A percentile compares a stretch with the other conserved stretches of the same genome.
These are phyloP conservation scores for Peromyscus attwateri DNA, from an alignment of 2,797 vertebrate genomes.

Conservation along the genomic window DNA sequence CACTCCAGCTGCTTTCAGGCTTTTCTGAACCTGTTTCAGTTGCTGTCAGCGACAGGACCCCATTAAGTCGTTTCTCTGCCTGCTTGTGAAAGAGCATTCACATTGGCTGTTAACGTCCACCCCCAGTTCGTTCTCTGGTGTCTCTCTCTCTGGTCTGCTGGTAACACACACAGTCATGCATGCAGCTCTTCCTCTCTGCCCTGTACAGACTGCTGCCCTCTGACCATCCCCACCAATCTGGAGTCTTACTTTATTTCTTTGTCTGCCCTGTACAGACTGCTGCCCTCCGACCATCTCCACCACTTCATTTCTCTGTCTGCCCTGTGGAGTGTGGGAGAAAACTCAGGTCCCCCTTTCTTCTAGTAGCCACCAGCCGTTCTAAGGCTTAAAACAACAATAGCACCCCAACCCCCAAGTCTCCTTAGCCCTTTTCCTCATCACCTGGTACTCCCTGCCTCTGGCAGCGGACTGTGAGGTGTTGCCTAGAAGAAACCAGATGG, in stretches of 20 bases:
- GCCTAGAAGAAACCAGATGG: neutral
- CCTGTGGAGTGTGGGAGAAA: neutral
- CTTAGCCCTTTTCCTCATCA: neutral
- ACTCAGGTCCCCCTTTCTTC: neutral
- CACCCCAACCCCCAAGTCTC: neutral
- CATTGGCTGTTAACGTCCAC: neutral
- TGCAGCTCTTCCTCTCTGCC: neutral
- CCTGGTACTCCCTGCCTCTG: neutral
- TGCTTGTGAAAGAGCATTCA: neutral
- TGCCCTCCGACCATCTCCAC: neutral
- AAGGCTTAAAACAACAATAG: neutral
- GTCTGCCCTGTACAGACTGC: neutral
- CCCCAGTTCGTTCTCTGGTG: accelerated
- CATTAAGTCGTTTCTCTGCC: neutral
- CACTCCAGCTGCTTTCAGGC: neutral
- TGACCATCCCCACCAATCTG: neutral
- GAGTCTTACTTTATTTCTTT: neutral
- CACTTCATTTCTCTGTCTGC: neutral
- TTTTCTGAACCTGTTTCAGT: neutral
- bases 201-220: neutral
- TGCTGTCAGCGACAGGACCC: neutral
- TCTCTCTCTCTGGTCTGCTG: neutral
- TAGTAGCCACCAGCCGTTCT: neutral
- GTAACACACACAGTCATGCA: too few relatives aligned
- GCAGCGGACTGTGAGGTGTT: neutral